A percentile compares a stretch with the other conserved stretches of the same genome.
Conservation (phyloP, 2,888 invertebrate species). For the Tenthredo scrophulariae region DNA sequence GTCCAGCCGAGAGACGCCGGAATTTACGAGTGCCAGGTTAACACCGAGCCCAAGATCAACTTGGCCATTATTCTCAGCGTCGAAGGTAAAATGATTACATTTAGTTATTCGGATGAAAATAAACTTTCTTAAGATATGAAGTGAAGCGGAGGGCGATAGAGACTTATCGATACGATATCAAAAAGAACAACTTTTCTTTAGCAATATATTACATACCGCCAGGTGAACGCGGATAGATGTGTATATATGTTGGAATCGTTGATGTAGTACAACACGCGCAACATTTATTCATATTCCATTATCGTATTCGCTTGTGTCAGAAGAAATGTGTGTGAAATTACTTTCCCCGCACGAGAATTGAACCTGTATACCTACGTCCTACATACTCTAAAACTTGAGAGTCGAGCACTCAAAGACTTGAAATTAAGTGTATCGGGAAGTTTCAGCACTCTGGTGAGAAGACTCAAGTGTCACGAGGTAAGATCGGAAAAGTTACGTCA, state of each 20-base stretch:
- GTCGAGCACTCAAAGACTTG: slow-evolving; percentile 34
- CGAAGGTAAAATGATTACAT: slow-evolving; percentile 83
- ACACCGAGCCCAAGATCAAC: slow-evolving; percentile 94
- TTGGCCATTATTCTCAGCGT: slow-evolving; percentile 89
- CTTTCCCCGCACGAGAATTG: background rate
- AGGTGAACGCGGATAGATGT: background rate
- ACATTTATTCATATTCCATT: background rate
- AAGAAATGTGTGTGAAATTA: background rate
- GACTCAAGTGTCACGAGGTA: slow-evolving; percentile 45
- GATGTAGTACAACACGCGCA: background rate
- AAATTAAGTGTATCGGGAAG: slow-evolving; percentile 50
- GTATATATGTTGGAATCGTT: background rate
- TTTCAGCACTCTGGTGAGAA: slow-evolving; percentile 39
- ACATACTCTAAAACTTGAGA: slow-evolving; percentile 23
- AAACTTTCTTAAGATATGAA: background rate
- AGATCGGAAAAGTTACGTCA: slow-evolving; percentile 50
- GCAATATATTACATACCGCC: background rate
- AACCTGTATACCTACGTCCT: background rate
- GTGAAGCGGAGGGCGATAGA: no score
- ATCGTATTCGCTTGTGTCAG: background rate
- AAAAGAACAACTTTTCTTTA: background rate
- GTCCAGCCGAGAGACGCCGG: slow-evolving; percentile 92
- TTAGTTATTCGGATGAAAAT: background rate
- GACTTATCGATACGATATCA: background rate
- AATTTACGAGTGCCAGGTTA: slow-evolving; percentile 93